A percentile compares a stretch with the other conserved stretches of the same genome.
phyloP scores from a whole-genome alignment of 2,888 invertebrate genomes.

The Dasysyrphus albostriatus region DNA sequence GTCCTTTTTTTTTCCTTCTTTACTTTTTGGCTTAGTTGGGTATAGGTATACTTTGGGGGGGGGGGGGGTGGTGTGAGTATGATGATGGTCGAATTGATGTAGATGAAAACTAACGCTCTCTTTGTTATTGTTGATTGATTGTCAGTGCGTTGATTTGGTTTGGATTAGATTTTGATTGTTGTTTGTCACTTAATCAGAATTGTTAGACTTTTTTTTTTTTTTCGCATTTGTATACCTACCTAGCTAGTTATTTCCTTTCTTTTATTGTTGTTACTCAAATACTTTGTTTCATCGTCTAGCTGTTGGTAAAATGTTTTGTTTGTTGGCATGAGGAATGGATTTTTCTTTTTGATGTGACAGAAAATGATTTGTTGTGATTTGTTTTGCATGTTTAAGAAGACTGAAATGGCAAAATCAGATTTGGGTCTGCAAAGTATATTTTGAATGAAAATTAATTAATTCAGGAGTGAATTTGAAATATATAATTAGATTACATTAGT shows the following conservation, averaged over 20 bases:
- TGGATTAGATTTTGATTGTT: slow-evolving; percentile 76
- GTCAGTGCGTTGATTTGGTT: slow-evolving; percentile 73
- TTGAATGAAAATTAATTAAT: neutral
- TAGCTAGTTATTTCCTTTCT: neutral
- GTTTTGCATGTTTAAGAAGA: slow-evolving; percentile 5
- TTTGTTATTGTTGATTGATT: slow-evolving; percentile 73
- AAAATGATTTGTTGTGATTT: slow-evolving; percentile 9
- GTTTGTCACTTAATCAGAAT: slow-evolving; percentile 74
- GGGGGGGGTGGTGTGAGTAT: neutral
- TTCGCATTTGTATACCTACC: neutral
- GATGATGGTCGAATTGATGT: neutral
- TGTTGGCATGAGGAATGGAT: slow-evolving; percentile 14
- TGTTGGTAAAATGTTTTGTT: neutral
- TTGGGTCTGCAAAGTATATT: neutral
- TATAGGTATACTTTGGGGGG: neutral
- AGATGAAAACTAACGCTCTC: slow-evolving; percentile 47
- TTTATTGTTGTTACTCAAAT: neutral
- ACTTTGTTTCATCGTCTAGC: slow-evolving; percentile 2
- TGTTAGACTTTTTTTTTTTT: slow-evolving; percentile 55
- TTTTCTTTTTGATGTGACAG: slow-evolving; percentile 29
- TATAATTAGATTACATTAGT: no score
- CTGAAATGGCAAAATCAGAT: neutral
- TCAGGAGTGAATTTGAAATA: no score
- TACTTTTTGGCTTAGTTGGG: neutral
- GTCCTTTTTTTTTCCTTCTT: slow-evolving; percentile 14